These are phyloP conservation scores for Deilephila porcellus DNA, from an alignment of 2,888 invertebrate species.

Conservation along the genomic window DNA sequence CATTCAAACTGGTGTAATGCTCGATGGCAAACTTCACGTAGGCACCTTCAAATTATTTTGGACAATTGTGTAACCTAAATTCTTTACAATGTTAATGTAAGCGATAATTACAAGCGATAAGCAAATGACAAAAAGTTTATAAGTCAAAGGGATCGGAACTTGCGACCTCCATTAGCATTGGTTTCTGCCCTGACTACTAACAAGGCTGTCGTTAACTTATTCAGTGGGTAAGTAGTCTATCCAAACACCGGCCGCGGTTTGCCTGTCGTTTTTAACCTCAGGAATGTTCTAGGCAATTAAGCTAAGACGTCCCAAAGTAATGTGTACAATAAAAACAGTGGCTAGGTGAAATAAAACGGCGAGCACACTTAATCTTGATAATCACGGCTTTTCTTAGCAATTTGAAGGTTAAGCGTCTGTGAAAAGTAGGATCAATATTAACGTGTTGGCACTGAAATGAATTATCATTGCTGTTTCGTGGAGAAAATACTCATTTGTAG, in stretches of 20 bases:
- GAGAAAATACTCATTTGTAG: neutral
- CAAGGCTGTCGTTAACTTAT: no score
- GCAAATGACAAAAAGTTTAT: no score
- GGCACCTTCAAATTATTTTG: no score
- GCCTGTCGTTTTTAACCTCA: neutral
- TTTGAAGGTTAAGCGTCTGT: conserved; percentile 20
- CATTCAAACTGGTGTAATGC: no score
- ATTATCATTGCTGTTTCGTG: conserved; percentile 1
- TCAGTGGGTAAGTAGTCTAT: neutral
- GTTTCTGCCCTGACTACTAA: no score
- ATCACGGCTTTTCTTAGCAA: conserved; percentile 16
- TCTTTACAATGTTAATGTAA: no score
- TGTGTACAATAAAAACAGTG: conserved; percentile 2
- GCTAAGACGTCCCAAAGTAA: neutral
- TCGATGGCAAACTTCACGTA: no score
- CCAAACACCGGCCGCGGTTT: neutral
- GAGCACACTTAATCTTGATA: conserved; percentile 14
- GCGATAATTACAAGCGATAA: no score
- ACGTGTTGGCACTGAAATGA: neutral
- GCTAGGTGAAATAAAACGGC: conserved; percentile 8
- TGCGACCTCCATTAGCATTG: no score
- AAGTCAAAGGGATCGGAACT: no score
- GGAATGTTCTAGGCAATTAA: neutral
- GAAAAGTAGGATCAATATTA: conserved; percentile 13
- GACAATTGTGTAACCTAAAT: no score